Evolutionary conservation across 2,797 vertebrate genomes (phyloP), one percentile per base, ranked within the genome.

Genomic region (Botia kubotai): DNA sequence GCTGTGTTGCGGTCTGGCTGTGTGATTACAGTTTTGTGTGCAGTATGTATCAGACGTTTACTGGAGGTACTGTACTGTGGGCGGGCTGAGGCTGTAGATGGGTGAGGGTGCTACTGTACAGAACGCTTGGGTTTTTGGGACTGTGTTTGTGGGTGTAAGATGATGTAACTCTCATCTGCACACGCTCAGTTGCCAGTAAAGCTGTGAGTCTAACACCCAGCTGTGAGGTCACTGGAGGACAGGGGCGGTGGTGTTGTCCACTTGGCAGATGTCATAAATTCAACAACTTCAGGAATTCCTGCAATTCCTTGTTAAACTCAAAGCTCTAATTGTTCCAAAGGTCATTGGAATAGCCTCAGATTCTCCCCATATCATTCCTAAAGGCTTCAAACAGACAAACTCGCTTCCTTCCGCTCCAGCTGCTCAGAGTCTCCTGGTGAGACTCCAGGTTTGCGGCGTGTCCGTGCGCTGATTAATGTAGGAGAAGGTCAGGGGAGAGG

Each of bases 91-190:
- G 46, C 19, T 33, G 14, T 3, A 8, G 43, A 48, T 65, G 52
- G 48, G 76, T 71, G 53, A 80, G 62, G 48, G 66, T 63, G 82
- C 69, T 77, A 43, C 69, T 19, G 74, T 69, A 29, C 16, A 29
- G 52, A 52, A 77, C 6, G 8, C 70, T 78, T 39, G 33, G 67
- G 55, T 21, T 77, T 26, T 58, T 10, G 23, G 55, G 55, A 63
- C 2, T 17, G 21, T 75, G 62, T 81, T 78, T 72, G 75, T 81
- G 82, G 33, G 33, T 86, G 71, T 74, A 68, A 81, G 36, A 65
- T 63, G 67, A 86, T 76, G 78, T 69, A 74, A 36, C 75, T 81
- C 80, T 71, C 79, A 82, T 85, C 79, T 82, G 83, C 67, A 69
- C 26, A 53, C 33, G 60, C 21, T 72, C 72, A 67, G n/a, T 55